Evolutionary conservation across 2,797 vertebrate genomes (phyloP).

Genomic region (Sebastes iracundus): DNA sequence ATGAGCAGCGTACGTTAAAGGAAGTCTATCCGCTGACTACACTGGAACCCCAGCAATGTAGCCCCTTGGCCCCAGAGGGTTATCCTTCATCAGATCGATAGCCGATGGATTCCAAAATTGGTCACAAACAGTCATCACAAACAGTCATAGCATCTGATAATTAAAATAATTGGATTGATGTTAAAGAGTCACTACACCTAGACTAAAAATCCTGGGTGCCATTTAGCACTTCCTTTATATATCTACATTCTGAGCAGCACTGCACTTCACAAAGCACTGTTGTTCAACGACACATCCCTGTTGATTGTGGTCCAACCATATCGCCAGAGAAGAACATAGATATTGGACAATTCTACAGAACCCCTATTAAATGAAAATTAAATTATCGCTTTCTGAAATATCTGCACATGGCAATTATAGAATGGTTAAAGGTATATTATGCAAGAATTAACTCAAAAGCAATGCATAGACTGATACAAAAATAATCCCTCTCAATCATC

Average conservation of each 20-base stretch:
- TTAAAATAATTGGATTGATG: background rate
- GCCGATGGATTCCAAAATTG: background rate
- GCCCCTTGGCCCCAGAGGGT: background rate
- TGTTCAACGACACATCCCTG: too few species aligned
- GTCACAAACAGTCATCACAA: background rate
- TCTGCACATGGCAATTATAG: background rate
- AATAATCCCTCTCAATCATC: too few species aligned
- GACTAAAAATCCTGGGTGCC: background rate
- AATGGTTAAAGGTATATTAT: background rate
- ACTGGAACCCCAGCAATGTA: background rate
- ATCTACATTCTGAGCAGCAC: background rate
- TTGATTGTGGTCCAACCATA: background rate
- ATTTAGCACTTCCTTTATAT: background rate
- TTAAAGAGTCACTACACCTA: background rate
- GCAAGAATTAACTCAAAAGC: too few species aligned
- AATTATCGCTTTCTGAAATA: background rate
- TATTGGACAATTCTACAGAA: background rate
- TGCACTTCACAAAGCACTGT: background rate
- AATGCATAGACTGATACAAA: too few species aligned
- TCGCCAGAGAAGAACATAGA: background rate
- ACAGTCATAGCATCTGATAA: too few species aligned
- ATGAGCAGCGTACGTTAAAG: background rate
- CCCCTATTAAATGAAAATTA: background rate
- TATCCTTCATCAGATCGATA: background rate
- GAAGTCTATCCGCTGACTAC: background rate